These are phyloP conservation scores for Silurus glanis DNA, from an alignment of 2,113 vertebrate genomes.

Conservation along the genomic window DNA sequence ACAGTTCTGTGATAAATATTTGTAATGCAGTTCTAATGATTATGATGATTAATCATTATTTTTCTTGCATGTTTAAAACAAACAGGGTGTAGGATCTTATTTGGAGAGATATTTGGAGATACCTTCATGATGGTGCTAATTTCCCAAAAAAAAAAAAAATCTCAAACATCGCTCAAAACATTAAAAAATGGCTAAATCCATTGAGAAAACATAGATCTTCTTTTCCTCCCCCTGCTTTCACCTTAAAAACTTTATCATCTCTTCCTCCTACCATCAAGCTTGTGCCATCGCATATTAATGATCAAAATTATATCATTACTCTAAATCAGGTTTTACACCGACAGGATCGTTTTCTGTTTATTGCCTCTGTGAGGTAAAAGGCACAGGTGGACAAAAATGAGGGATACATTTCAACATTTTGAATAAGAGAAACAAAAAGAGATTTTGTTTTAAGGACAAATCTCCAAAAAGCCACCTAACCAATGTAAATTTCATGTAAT, in stretches of 20 bases:
- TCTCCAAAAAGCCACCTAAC: background rate
- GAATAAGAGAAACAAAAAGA: background rate
- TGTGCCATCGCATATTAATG: slow-evolving; percentile 44
- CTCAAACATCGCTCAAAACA: background rate
- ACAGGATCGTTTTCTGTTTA: slow-evolving; percentile 48
- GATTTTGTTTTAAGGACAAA: background rate
- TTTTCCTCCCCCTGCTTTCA: slow-evolving; percentile 13
- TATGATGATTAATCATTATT: too few species aligned
- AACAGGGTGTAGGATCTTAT: background rate
- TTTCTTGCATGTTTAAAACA: background rate
- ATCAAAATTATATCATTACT: slow-evolving; percentile 55
- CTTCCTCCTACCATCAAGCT: slow-evolving; percentile 25
- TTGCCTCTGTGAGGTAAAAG: slow-evolving; percentile 45
- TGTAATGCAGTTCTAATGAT: background rate
- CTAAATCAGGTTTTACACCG: slow-evolving; percentile 53
- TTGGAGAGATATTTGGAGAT: background rate
- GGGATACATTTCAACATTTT: background rate
- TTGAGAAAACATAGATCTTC: too few species aligned
- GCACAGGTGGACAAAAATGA: slow-evolving; percentile 19
- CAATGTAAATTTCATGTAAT: background rate
- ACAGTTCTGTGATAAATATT: background rate
- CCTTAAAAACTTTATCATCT: slow-evolving; percentile 33
- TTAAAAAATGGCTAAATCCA: background rate
- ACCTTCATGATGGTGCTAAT: background rate
- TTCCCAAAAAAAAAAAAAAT: background rate